phyloP scores from a whole-genome alignment of 2,888 invertebrate species.

The Hoplodrina blanda region DNA sequence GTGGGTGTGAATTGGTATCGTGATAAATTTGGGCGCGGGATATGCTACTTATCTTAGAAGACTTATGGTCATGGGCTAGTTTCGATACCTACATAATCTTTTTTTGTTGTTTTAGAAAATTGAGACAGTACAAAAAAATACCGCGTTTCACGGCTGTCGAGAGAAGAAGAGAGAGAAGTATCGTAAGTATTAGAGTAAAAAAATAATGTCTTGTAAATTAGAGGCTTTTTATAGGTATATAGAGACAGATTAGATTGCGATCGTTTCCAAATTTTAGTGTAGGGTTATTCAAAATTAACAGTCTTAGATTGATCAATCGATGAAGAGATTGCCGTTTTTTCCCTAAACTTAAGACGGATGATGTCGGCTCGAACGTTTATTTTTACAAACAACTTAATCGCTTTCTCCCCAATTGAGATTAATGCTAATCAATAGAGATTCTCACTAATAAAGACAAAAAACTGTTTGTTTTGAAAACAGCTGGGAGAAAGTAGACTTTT shows the following conservation, averaged over 20 bases:
- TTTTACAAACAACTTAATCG: slow-evolving; percentile 80
- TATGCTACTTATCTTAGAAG: slow-evolving; percentile 44
- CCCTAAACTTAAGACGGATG: slow-evolving; percentile 36
- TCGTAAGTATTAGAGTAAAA: too few species aligned
- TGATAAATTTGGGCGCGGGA: slow-evolving; percentile 55
- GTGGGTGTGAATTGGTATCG: slow-evolving; percentile 47
- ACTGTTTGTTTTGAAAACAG: slow-evolving; percentile 52
- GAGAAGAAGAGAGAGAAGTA: too few species aligned
- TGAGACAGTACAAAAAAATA: neutral
- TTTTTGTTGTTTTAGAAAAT: slow-evolving; percentile 4
- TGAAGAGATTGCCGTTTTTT: slow-evolving; percentile 28
- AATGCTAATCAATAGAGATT: slow-evolving; percentile 78
- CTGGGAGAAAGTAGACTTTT: neutral
- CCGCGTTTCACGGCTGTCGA: too few species aligned
- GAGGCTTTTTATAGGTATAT: too few species aligned
- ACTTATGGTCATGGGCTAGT: slow-evolving; percentile 28
- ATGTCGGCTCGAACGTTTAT: slow-evolving; percentile 68
- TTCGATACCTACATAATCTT: neutral
- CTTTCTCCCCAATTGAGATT: slow-evolving; percentile 80
- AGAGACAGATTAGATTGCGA: too few species aligned
- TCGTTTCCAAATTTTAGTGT: too few species aligned
- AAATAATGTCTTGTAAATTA: too few species aligned
- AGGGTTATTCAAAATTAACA: slow-evolving; percentile 20
- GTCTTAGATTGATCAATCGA: slow-evolving; percentile 38
- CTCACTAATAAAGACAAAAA: slow-evolving; percentile 77